Evolutionary conservation across 2,888 invertebrate species (phyloP).

Genomic region (Caenorhabditis zanzibari): DNA sequence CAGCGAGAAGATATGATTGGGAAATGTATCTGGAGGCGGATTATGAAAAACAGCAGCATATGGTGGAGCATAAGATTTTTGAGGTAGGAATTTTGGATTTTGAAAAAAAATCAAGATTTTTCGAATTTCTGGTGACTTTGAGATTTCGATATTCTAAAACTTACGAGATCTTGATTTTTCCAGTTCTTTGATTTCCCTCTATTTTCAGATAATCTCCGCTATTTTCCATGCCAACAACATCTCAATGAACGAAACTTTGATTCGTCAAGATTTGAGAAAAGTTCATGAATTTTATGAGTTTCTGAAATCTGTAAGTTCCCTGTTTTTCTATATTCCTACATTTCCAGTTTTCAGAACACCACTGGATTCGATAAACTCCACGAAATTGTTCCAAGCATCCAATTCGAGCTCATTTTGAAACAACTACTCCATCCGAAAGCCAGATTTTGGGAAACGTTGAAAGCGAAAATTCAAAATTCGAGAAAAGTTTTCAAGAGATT

Average conservation of each 20-base stretch:
- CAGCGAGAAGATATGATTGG: neutral
- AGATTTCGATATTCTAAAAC: too few species aligned
- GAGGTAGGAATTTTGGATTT: neutral
- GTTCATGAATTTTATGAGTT: constrained; percentile 4
- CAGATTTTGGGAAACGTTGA: neutral
- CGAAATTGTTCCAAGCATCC: neutral
- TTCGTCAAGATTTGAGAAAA: neutral
- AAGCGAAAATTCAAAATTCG: neutral
- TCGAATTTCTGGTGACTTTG: too few species aligned
- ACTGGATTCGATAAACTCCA: neutral
- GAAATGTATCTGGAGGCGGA: neutral
- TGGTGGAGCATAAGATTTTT: neutral
- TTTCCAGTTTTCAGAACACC: neutral
- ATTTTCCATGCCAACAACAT: constrained; percentile 2
- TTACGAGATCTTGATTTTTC: too few species aligned
- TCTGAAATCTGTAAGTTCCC: neutral
- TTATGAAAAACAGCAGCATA: neutral
- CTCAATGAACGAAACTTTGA: neutral
- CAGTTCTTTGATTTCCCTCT: too few species aligned
- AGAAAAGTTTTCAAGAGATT: neutral
- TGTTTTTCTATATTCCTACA: neutral
- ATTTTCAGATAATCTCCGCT: constrained; percentile 5
- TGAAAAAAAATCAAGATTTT: too few species aligned
- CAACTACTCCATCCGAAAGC: neutral
- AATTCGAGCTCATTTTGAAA: constrained; percentile 5